phyloP scores from a whole-genome alignment of 2,797 vertebrate genomes.

The Helarctos malayanus region DNA sequence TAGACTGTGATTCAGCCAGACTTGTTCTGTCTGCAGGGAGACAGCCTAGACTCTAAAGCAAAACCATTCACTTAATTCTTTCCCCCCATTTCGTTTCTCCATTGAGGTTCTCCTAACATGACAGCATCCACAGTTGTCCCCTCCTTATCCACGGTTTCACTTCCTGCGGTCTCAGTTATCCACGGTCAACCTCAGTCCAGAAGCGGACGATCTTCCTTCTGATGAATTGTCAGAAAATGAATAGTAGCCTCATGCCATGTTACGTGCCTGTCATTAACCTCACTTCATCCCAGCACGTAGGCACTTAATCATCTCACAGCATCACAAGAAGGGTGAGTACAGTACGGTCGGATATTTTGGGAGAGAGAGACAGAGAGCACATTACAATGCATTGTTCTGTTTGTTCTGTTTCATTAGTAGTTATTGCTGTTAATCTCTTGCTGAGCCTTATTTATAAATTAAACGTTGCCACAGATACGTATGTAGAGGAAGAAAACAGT shows the following conservation, averaged over 20 bases:
- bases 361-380: neutral
- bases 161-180: neutral
- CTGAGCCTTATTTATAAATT: neutral
- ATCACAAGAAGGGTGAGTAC: neutral
- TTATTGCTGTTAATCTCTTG: neutral
- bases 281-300: neutral
- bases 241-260: neutral
- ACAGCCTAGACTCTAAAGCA: constrained; percentile 2
- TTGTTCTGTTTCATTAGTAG: neutral
- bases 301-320: neutral
- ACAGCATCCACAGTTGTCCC: neutral
- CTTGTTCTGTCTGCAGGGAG: constrained; percentile 42
- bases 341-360: neutral
- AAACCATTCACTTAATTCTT: constrained; percentile 31
- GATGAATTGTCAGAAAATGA: neutral
- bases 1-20: constrained; percentile 21
- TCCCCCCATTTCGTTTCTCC: constrained; percentile 27
- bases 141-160: neutral
- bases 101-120: constrained; percentile 2
- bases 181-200: neutral
- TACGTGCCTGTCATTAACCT: neutral
- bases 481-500: neutral
- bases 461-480: neutral
- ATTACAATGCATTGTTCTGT: neutral
- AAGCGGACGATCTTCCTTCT: neutral